phyloP scores from a whole-genome alignment of 2,113 vertebrate species.

The Melozone crissalis region DNA sequence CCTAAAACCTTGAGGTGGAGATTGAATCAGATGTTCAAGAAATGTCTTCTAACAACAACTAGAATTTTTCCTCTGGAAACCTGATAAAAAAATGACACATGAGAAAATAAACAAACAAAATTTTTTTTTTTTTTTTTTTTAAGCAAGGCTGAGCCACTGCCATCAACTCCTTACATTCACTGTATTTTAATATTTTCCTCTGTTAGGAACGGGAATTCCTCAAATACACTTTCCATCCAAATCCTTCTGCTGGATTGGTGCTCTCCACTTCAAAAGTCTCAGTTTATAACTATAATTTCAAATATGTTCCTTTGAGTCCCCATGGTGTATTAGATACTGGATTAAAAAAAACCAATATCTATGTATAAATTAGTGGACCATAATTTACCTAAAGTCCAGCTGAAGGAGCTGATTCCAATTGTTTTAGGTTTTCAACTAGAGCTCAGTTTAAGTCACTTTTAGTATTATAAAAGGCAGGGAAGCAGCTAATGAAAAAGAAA shows the following conservation, averaged over 20 bases:
- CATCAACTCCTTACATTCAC: background rate
- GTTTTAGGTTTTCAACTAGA: background rate
- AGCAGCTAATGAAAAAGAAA: slow-evolving; percentile 1
- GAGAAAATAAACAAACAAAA: background rate
- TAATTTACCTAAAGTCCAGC: background rate
- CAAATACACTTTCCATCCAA: background rate
- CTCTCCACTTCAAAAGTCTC: background rate
- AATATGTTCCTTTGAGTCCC: background rate
- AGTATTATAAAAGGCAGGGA: background rate
- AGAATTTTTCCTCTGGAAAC: background rate
- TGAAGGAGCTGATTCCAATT: background rate
- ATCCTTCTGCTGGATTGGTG: background rate
- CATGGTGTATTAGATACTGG: background rate
- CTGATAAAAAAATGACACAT: background rate
- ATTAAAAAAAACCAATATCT: background rate
- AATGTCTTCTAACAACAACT: background rate
- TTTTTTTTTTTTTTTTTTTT: background rate
- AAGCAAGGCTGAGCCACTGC: background rate
- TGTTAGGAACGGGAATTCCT: background rate
- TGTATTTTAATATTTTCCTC: background rate
- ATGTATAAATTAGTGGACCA: background rate
- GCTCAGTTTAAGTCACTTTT: background rate
- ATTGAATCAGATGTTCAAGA: background rate
- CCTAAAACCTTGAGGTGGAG: background rate
- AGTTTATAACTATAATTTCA: background rate